A percentile compares a stretch with the other conserved stretches of the same genome.
Conservation (phyloP, 2,113 vertebrate species). For the Hucho hucho region DNA sequence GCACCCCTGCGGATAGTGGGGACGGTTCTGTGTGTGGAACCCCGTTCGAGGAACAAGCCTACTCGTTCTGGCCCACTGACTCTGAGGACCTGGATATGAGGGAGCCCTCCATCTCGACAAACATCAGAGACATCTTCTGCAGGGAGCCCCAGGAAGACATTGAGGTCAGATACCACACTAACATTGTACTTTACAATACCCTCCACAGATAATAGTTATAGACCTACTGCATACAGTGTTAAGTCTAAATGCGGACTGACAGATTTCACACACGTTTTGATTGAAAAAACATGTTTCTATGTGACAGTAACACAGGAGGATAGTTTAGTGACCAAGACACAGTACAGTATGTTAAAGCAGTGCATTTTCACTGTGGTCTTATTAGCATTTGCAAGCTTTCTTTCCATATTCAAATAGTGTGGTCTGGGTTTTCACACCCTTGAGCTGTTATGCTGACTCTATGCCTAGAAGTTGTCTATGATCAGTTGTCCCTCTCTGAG, state of each 20-base stretch:
- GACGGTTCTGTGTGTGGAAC: slow-evolving; percentile 24
- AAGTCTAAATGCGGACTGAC: not conserved
- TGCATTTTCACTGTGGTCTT: not conserved
- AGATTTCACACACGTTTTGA: not conserved
- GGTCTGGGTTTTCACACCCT: slow-evolving; percentile 1
- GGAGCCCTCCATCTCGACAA: slow-evolving; percentile 16
- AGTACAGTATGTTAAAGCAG: not conserved
- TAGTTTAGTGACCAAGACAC: not conserved
- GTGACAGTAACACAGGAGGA: not conserved
- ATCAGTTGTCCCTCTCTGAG: not conserved
- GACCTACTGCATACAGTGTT: not conserved
- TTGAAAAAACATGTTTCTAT: not conserved
- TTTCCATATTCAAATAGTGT: slow-evolving; percentile 2
- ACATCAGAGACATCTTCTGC: slow-evolving; percentile 33
- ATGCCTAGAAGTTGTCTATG: not conserved
- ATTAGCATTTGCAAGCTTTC: not conserved
- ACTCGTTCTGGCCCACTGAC: slow-evolving; percentile 40
- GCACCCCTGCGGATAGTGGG: not conserved
- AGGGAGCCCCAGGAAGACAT: slow-evolving; percentile 52
- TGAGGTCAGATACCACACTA: slow-evolving; percentile 40
- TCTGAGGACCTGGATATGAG: slow-evolving; percentile 45
- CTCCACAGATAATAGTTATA: not conserved
- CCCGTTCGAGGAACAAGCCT: slow-evolving; percentile 52
- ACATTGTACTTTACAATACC: not conserved
- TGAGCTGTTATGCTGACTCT: not conserved